Conservation (phyloP, 2,797 vertebrate genomes). For the Trachurus trachurus region DNA sequence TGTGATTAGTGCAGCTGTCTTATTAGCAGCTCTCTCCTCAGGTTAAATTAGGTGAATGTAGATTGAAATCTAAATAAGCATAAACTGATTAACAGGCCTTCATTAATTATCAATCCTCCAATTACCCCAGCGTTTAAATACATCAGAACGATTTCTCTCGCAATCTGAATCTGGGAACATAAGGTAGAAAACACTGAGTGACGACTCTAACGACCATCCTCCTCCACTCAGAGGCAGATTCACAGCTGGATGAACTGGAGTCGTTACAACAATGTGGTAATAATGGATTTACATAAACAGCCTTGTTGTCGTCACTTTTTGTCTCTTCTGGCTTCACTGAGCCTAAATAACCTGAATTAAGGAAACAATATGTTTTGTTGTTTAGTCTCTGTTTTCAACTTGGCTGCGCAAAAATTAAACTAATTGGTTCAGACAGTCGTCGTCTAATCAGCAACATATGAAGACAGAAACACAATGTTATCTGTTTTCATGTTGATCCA, state of each 20-base stretch:
- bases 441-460: background rate
- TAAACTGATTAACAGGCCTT: conserved; percentile 26
- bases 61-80: conserved; percentile 33
- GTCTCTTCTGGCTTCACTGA: background rate
- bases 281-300: conserved; percentile 15
- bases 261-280: background rate
- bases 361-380: background rate
- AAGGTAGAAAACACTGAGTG: background rate
- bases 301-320: background rate
- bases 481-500: background rate
- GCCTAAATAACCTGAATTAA: background rate
- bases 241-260: background rate
- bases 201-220: background rate
- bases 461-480: background rate
- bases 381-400: conserved; percentile 6
- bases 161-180: background rate
- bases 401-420: background rate
- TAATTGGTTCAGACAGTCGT: background rate
- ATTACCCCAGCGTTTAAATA: conserved; percentile 27
- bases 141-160: conserved; percentile 16
- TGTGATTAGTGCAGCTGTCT: conserved; percentile 17
- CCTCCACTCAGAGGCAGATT: conserved; percentile 14
- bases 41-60: conserved; percentile 35
- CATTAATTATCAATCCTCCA: conserved; percentile 8
- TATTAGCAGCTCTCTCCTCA: conserved; percentile 7